A percentile compares a stretch with the other conserved stretches of the same genome.
phyloP scores from a whole-genome alignment of 2,888 invertebrate genomes.

The Melipona beecheii region DNA sequence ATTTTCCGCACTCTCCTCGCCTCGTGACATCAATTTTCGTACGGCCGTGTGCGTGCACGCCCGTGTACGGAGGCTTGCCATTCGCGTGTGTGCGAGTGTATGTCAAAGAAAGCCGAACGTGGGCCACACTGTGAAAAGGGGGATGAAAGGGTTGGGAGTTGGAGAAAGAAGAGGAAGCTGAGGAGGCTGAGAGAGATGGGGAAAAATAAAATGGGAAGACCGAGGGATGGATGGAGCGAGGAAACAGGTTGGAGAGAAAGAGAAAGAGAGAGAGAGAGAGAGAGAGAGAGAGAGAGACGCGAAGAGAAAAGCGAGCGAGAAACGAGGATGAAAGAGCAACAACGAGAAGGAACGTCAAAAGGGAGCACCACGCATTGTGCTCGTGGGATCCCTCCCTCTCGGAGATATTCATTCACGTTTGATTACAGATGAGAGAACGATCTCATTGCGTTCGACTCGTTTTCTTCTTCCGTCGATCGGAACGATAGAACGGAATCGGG shows the following conservation, averaged over 20 bases:
- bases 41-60: constrained; percentile 27
- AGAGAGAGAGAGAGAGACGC: background rate
- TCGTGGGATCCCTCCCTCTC: constrained; percentile 9
- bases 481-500: constrained; percentile 3
- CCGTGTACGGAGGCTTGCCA: background rate
- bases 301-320: background rate
- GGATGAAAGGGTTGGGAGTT: constrained; percentile 40
- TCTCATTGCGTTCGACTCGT: constrained; percentile 25
- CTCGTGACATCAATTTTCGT: constrained; percentile 68
- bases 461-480: background rate
- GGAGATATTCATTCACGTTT: constrained; percentile 35
- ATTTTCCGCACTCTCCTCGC: constrained; percentile 60
- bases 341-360: constrained; percentile 42
- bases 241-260: background rate
- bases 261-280: background rate
- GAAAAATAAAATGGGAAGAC: background rate
- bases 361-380: constrained; percentile 30
- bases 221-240: background rate
- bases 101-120: constrained; percentile 57
- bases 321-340: constrained; percentile 19
- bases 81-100: constrained; percentile 19
- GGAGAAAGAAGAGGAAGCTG: constrained; percentile 16
- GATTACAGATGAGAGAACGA: constrained; percentile 30
- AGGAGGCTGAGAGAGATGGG: constrained; percentile 5
- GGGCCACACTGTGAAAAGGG: constrained; percentile 40